Percentiles rank a stretch among this genome's conserved stretches.
Conservation (phyloP, 2,797 vertebrate species). For the Pitangus sulphuratus region DNA sequence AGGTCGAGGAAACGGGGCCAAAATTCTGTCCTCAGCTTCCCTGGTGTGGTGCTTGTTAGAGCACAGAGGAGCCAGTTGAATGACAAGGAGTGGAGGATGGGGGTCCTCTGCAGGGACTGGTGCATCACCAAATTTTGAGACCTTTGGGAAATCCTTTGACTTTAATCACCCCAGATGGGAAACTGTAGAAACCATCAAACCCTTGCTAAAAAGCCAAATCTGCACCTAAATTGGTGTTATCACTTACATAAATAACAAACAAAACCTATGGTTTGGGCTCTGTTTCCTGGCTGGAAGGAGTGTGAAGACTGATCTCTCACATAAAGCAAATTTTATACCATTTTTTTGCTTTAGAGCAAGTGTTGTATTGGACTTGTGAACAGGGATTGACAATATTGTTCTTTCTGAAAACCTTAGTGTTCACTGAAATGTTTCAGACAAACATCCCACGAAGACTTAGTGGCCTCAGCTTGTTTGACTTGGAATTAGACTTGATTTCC, state of each 20-base stretch:
- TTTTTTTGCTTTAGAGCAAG: slow-evolving; percentile 34
- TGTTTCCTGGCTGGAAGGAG: slow-evolving; percentile 67
- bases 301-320: slow-evolving; percentile 58
- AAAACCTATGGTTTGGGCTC: not conserved
- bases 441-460: slow-evolving; percentile 70
- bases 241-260: slow-evolving; percentile 59
- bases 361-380: slow-evolving; percentile 33
- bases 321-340: slow-evolving; percentile 38
- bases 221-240: slow-evolving; percentile 9
- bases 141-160: slow-evolving; percentile 1
- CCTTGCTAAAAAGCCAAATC: not conserved
- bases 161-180: not conserved
- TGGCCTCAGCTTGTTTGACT: slow-evolving; percentile 73
- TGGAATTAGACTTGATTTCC: slow-evolving; percentile 71
- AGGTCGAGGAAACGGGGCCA: not conserved
- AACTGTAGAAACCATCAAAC: not conserved
- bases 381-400: slow-evolving; percentile 56
- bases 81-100: not conserved
- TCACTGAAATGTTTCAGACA: slow-evolving; percentile 73
- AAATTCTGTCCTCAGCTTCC: slow-evolving; percentile 52
- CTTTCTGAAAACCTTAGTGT: slow-evolving; percentile 58
- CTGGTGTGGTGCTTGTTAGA: not conserved
- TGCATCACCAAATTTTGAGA: not conserved
- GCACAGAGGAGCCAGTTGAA: not conserved
- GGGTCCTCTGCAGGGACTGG: not conserved